Percentiles rank a stretch among this genome's conserved stretches.
phyloP scores from a whole-genome alignment of 2,888 invertebrate genomes.

The Escarpia spicata region DNA sequence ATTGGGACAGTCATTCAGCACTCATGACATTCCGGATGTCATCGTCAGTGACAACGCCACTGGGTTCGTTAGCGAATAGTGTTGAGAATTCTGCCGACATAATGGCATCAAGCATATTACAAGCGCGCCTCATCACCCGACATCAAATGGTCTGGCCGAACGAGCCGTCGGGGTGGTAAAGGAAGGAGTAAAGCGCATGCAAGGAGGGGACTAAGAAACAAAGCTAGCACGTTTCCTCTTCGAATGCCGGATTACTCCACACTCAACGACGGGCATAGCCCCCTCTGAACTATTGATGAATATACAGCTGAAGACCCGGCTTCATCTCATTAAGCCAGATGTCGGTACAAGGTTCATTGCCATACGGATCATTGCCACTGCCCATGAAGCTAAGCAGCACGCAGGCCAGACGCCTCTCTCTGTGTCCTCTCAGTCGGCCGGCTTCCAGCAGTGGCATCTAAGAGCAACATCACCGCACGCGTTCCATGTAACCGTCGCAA shows the following conservation, averaged over 20 bases:
- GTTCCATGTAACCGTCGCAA: too few species aligned
- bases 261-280: conserved; percentile 20
- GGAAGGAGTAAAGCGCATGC: conserved; percentile 18
- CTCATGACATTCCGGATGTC: too few species aligned
- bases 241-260: conserved; percentile 24
- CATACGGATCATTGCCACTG: conserved; percentile 44
- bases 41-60: too few species aligned
- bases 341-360: too few species aligned
- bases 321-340: too few species aligned
- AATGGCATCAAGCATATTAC: conserved; percentile 23
- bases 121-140: conserved; percentile 19
- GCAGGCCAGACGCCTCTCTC: conserved; percentile 52
- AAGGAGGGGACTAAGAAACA: not conserved
- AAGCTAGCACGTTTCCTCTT: conserved; percentile 20
- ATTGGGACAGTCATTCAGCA: too few species aligned
- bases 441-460: conserved; percentile 53
- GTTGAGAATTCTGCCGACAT: not conserved
- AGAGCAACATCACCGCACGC: not conserved
- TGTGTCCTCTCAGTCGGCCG: conserved; percentile 44
- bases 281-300: conserved; percentile 25
- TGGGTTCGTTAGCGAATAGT: too few species aligned
- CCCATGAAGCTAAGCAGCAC: conserved; percentile 54
- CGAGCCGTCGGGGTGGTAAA: conserved; percentile 18
- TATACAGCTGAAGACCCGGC: not conserved
- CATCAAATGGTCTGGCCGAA: conserved; percentile 27